Base-by-base conservation (phyloP, 1,140 invertebrate species). In the Hypsibius dujardini region DNA sequence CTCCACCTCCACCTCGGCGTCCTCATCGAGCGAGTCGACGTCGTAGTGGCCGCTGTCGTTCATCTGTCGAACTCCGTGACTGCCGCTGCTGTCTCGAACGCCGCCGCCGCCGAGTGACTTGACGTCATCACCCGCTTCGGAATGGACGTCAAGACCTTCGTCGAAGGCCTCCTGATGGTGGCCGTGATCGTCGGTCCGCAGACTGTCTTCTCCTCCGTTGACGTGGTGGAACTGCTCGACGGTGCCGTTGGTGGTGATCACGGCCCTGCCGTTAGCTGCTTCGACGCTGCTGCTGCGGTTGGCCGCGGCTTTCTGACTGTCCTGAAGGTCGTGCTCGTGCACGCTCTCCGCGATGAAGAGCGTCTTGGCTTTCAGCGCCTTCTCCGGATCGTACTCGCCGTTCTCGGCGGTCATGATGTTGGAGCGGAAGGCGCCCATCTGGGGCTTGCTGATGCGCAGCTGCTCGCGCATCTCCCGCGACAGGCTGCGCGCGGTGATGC, bases 391-490 rank as follows among this genome's bases (percentile, higher is more conserved):
- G 62, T 67, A 67, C 3, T 67, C 62, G 12, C 62, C 62, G 45
- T 67, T 12, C 42, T 67, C 62, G 12, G 62, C 12, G 3, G 62
- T 67, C 62, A 67, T 67, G 12, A 67, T 67, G 62, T 67, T 67
- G 62, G 62, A 67, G 12, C 62, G 62, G 62, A 67, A 67, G 42
- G 62, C 62, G 12, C 62, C 62, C 12, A 67, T 67, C 45, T 67
- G 62, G 3, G 62, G 62, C 12, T 45, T 12, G 62, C 12, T 7
- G 62, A 67, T 67, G 62, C 62, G 62, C 42, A 67, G 62, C 62
- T 67, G 62, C 42, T 67, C 62, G 3, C 62, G 62, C 62, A 67
- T 67, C 45, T 67, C 62, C 7, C 62, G 12, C 12, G 62, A 67
- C 12, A 67, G 62, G 45, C 62, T 67, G 42, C 62, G 62, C 12